These are phyloP conservation scores for Aurelia sp. DNA, from an alignment of 30 jellyfish, hydroid and myxozoan species.

Conservation along the genomic window DNA sequence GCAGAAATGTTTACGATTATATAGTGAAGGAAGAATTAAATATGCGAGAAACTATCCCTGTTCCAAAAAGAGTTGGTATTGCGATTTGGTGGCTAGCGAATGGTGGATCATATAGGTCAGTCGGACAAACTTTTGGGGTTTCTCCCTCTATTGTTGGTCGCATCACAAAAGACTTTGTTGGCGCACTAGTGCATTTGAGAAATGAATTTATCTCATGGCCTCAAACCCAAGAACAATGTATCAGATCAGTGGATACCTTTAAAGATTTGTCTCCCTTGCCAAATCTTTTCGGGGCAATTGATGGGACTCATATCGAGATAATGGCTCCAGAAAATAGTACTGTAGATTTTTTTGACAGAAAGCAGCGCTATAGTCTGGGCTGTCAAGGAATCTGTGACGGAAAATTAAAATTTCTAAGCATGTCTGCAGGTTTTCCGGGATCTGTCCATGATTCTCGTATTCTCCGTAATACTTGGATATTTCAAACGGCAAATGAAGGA, in stretches of 20 bases:
- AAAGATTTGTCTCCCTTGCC: slow-evolving; percentile 23
- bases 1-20: too few species aligned
- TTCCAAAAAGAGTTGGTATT: too few species aligned
- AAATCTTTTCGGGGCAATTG: slow-evolving; percentile 41
- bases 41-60: too few species aligned
- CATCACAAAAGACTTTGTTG: too few species aligned
- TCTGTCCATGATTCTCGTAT: slow-evolving; percentile 41
- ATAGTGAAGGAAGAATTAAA: too few species aligned
- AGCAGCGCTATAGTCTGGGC: slow-evolving; percentile 51
- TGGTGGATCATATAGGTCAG: too few species aligned
- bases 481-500: slow-evolving; percentile 17
- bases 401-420: slow-evolving; percentile 7
- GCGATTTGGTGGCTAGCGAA: too few species aligned
- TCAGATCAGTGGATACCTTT: slow-evolving; percentile 7
- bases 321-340: slow-evolving; percentile 29
- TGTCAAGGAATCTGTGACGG: slow-evolving; percentile 59
- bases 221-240: slow-evolving; percentile 11
- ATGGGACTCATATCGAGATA: slow-evolving; percentile 22
- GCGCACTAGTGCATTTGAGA: too few species aligned
- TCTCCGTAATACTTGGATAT: slow-evolving; percentile 33
- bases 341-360: slow-evolving; percentile 31
- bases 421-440: slow-evolving; percentile 50
- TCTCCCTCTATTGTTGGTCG: too few species aligned
- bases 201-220: slow-evolving; percentile 17
- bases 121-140: too few species aligned